Percentiles rank a stretch among this genome's conserved stretches.
Conservation (phyloP, 2,797 vertebrate species). For the Eupleurogrammus muticus region DNA sequence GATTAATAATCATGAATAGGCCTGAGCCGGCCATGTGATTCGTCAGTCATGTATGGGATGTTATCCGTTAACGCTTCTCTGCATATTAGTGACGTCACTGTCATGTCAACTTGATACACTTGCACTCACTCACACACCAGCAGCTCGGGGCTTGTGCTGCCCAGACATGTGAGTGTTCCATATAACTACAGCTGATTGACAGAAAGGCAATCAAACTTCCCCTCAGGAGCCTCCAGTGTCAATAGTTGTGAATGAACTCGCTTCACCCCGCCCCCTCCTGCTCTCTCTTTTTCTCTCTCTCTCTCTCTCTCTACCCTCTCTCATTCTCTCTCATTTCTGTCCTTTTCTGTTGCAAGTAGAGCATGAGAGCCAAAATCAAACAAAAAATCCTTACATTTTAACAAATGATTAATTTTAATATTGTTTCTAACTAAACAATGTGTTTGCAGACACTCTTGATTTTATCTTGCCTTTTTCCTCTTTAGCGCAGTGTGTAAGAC, state of each 20-base stretch:
- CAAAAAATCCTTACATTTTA: neutral
- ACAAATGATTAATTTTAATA: neutral
- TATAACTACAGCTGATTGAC: conserved; percentile 69
- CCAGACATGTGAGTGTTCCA: conserved; percentile 67
- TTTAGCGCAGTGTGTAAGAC: too few relatives aligned
- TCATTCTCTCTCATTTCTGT: neutral
- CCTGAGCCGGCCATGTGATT: conserved; percentile 18
- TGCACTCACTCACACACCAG: conserved; percentile 42
- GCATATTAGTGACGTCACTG: conserved; percentile 41
- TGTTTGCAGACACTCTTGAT: too few relatives aligned
- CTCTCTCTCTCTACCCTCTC: neutral
- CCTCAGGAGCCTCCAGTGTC: conserved; percentile 60
- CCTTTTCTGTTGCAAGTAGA: neutral
- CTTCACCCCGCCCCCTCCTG: conserved; percentile 24
- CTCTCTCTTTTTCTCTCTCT: neutral
- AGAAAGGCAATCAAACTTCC: conserved; percentile 67
- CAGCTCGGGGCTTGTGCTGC: conserved; percentile 39
- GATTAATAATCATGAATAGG: neutral
- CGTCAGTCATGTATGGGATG: conserved; percentile 32
- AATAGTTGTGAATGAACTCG: conserved; percentile 74
- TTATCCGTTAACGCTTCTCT: conserved; percentile 34
- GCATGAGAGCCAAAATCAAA: neutral
- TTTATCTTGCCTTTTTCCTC: too few relatives aligned
- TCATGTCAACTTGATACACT: conserved; percentile 45
- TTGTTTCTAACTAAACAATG: neutral